Evolutionary conservation across 2,113 vertebrate genomes (phyloP).

Genomic region (Malurus cyaneus): DNA sequence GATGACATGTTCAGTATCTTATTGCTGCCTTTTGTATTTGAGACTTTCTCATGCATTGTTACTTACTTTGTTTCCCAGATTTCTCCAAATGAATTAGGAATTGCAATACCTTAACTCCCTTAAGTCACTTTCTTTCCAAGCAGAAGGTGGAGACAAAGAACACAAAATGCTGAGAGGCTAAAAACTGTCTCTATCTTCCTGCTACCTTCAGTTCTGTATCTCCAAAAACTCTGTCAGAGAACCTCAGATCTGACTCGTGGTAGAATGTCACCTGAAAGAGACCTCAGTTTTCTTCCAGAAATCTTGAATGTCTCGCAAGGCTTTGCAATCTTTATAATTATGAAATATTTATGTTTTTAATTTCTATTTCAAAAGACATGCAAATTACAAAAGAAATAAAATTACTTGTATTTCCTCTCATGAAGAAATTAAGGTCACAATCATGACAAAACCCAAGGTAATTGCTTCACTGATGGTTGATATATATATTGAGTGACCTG

Average conservation of each 20-base stretch:
- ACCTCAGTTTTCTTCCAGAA: background rate
- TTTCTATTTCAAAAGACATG: background rate
- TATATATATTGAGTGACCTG: background rate
- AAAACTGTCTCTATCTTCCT: background rate
- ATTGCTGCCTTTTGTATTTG: background rate
- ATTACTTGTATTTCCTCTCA: background rate
- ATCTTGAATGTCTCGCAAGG: background rate
- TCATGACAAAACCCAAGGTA: background rate
- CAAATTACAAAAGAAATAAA: background rate
- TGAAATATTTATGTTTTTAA: background rate
- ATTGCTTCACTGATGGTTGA: background rate
- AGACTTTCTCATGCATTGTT: background rate
- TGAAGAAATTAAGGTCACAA: background rate
- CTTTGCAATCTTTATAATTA: background rate
- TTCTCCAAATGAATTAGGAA: background rate
- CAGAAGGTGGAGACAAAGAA: conserved; percentile 62
- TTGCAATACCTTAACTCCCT: background rate
- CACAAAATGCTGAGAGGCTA: background rate
- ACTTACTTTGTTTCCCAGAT: background rate
- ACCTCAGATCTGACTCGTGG: background rate
- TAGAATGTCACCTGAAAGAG: background rate
- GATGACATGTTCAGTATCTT: background rate
- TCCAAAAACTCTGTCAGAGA: background rate
- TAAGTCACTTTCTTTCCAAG: background rate
- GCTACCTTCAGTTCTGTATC: background rate